Conservation (phyloP, 2,888 invertebrate species). For the Tachina lurida region DNA sequence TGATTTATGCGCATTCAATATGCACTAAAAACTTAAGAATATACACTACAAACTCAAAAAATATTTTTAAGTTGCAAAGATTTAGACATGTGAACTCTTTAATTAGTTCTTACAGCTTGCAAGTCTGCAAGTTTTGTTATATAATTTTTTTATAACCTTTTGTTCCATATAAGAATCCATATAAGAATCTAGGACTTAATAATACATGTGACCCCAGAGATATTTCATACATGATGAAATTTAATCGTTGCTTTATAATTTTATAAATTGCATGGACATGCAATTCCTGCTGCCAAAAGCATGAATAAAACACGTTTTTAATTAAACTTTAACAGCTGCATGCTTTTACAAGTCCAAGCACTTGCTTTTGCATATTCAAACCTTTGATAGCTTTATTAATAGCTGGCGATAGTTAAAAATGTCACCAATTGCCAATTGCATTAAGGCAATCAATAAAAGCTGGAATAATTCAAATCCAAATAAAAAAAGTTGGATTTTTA, state of each 20-base stretch:
- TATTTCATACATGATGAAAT: neutral
- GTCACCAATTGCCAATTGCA: neutral
- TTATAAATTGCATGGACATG: neutral
- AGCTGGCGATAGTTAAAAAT: neutral
- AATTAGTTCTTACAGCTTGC: neutral
- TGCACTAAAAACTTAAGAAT: too few relatives aligned
- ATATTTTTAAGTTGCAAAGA: too few relatives aligned
- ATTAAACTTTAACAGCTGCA: neutral
- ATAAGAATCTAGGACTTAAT: too few relatives aligned
- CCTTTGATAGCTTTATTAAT: neutral
- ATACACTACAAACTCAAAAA: too few relatives aligned
- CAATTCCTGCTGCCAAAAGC: neutral
- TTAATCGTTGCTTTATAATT: conserved; percentile 19
- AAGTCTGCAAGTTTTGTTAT: neutral
- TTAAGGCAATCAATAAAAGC: neutral
- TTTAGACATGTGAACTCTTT: neutral
- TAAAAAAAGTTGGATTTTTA: too few relatives aligned
- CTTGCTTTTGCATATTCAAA: neutral
- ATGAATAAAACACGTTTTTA: too few relatives aligned
- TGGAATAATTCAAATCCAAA: neutral
- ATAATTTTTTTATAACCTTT: neutral
- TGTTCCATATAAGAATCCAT: too few relatives aligned
- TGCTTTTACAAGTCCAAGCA: neutral
- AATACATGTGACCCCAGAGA: conserved; percentile 11
- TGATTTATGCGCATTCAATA: too few relatives aligned